These are phyloP conservation scores for Papilio glaucus DNA, from an alignment of 1,140 invertebrate species.

Conservation along the genomic window DNA sequence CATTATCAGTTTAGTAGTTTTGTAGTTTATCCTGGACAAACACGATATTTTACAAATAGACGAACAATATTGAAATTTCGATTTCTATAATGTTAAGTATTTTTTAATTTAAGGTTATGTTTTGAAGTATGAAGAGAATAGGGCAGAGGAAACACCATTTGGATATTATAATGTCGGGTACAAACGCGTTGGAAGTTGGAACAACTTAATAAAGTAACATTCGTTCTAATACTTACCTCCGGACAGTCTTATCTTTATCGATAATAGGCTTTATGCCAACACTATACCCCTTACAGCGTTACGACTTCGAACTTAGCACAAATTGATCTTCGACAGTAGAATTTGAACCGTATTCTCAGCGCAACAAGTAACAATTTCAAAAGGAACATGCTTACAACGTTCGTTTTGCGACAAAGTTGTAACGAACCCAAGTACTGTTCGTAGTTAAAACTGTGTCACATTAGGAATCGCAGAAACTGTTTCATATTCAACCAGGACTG, in stretches of 20 bases:
- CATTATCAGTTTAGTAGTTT: too few species aligned
- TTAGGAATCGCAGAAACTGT: slow-evolving; percentile 51
- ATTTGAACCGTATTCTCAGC: slow-evolving; percentile 8
- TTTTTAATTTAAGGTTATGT: not conserved
- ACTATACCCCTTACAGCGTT: slow-evolving; percentile 49
- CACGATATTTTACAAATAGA: too few species aligned
- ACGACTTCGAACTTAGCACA: slow-evolving; percentile 41
- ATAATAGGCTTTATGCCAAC: slow-evolving; percentile 67
- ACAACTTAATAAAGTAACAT: slow-evolving; percentile 67
- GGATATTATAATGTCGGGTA: slow-evolving; percentile 42
- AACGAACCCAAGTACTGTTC: slow-evolving; percentile 50
- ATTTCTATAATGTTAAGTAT: not conserved
- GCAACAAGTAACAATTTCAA: not conserved
- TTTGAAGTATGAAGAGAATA: not conserved
- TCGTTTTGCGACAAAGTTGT: slow-evolving; percentile 50
- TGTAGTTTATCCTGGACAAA: too few species aligned
- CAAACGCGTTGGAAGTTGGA: slow-evolving; percentile 45
- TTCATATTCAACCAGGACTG: slow-evolving; percentile 67
- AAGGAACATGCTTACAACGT: not conserved
- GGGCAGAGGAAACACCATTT: slow-evolving; percentile 37
- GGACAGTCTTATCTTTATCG: slow-evolving; percentile 68
- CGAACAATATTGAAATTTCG: not conserved
- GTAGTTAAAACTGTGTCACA: slow-evolving; percentile 66
- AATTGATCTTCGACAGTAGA: slow-evolving; percentile 19
- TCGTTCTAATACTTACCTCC: slow-evolving; percentile 59